phyloP scores from a whole-genome alignment of 2,797 vertebrate genomes.

The Gouania willdenowi region DNA sequence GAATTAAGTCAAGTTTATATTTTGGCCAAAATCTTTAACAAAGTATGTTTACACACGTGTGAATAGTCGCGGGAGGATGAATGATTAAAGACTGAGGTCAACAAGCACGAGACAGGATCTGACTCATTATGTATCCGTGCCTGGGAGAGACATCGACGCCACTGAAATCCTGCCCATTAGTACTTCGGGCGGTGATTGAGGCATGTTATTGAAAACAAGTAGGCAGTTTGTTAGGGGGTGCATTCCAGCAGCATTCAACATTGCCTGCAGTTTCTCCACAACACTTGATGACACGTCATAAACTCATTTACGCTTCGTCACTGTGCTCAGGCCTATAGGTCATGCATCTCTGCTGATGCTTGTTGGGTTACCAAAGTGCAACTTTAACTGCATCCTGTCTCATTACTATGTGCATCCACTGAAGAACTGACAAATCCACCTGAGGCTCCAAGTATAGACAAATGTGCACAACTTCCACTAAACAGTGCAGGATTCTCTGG shows the following conservation, averaged over 20 bases:
- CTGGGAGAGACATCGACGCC: conserved; percentile 17
- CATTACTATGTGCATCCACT: conserved; percentile 20
- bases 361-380: conserved; percentile 6
- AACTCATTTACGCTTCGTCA: conserved; percentile 2
- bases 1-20: too few species aligned
- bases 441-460: conserved; percentile 4
- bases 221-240: not conserved
- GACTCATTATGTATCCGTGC: not conserved
- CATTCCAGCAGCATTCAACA: not conserved
- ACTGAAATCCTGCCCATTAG: too few species aligned
- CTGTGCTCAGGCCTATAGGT: not conserved
- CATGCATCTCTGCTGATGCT: conserved; percentile 1
- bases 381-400: conserved; percentile 27
- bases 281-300: not conserved
- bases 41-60: conserved; percentile 1
- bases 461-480: not conserved
- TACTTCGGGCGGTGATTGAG: too few species aligned
- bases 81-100: conserved; percentile 21
- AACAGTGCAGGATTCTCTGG: too few species aligned
- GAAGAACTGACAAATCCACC: conserved; percentile 13
- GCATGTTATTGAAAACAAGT: too few species aligned
- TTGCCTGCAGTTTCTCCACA: not conserved
- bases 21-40: too few species aligned
- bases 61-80: conserved; percentile 11
- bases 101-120: conserved; percentile 7